phyloP scores from a whole-genome alignment of 2,797 vertebrate genomes.

The Ataeniobius toweri region DNA sequence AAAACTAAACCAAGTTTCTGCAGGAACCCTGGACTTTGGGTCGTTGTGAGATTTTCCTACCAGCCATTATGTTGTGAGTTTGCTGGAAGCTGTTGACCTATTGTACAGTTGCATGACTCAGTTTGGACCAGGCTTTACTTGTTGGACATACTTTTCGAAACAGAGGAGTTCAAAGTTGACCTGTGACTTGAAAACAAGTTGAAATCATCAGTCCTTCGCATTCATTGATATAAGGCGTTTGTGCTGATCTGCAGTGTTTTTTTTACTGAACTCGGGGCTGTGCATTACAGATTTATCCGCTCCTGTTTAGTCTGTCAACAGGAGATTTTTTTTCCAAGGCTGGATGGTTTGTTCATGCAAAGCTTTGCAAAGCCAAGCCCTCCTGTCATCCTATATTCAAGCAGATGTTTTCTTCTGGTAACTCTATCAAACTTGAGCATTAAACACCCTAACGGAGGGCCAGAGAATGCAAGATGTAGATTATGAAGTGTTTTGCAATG shows the following conservation, averaged over 20 bases:
- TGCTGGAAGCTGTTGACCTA: neutral
- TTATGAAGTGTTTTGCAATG: neutral
- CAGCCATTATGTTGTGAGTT: neutral
- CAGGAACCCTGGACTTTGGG: neutral
- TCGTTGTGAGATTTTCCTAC: neutral
- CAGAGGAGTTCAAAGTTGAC: neutral
- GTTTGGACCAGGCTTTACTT: neutral
- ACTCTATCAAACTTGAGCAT: neutral
- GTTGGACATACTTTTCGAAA: neutral
- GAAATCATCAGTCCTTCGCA: neutral
- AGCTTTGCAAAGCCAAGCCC: neutral
- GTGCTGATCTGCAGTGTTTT: neutral
- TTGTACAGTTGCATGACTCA: neutral
- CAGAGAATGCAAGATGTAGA: neutral
- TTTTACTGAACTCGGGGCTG: neutral
- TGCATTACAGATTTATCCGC: neutral
- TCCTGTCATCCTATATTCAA: neutral
- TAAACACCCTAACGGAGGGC: neutral
- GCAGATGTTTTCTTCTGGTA: neutral
- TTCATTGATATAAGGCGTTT: neutral
- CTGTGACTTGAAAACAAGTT: neutral
- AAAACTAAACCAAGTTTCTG: neutral
- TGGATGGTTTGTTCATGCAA: neutral
- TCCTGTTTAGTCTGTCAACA: neutral
- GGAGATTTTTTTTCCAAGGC: neutral